phyloP scores from a whole-genome alignment of 2,797 vertebrate species.

The Loriculus beryllinus region DNA sequence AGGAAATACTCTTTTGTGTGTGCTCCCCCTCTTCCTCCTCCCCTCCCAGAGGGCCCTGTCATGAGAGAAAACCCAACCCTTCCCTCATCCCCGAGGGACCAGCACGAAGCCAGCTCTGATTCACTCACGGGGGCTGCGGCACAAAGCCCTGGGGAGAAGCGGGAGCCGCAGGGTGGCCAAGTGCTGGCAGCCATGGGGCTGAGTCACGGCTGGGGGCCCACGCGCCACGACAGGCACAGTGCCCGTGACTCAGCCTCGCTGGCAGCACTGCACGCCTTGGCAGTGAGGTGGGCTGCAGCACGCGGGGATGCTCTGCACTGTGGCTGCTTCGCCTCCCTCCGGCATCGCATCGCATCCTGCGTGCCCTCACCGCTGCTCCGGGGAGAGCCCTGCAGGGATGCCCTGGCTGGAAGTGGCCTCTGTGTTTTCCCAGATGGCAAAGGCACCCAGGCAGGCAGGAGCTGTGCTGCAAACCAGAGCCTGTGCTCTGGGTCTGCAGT shows the following conservation, averaged over 20 bases:
- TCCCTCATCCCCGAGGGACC: fast-evolving
- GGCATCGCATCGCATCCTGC: fast-evolving
- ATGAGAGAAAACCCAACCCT: background rate
- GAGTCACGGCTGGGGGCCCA: background rate
- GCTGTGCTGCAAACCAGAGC: background rate
- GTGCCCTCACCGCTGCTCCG: background rate
- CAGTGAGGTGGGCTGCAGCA: background rate
- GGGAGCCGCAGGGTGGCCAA: fast-evolving
- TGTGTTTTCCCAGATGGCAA: background rate
- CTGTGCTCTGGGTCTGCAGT: background rate
- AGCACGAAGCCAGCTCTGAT: background rate
- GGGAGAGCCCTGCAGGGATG: background rate
- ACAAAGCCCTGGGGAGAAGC: background rate
- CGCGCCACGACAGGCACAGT: fast-evolving
- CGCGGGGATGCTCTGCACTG: fast-evolving
- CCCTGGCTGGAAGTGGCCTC: background rate
- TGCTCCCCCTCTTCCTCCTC: background rate
- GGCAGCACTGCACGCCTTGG: background rate
- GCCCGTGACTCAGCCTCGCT: background rate
- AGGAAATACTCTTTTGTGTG: background rate
- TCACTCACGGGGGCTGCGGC: background rate
- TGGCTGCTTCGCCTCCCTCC: background rate
- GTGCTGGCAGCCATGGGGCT: background rate
- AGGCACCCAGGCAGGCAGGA: background rate
- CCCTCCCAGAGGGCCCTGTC: background rate